Conservation (phyloP, 2,113 vertebrate genomes). For the Coptodon bakossiorum region DNA sequence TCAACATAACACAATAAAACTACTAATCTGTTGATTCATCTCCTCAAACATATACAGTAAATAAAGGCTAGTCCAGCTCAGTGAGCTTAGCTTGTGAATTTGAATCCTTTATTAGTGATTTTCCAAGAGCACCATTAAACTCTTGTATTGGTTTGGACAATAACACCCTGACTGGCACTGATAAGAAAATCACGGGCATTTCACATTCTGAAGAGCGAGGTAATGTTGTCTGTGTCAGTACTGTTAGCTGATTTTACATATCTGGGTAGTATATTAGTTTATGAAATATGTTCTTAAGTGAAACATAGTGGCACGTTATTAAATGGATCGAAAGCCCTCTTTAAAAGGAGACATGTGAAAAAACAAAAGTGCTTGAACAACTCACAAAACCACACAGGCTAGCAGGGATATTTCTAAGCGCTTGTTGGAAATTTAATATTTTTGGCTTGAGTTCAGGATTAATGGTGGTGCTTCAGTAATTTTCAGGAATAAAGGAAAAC, state of each 20-base stretch:
- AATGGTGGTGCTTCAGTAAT: neutral
- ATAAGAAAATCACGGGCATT: neutral
- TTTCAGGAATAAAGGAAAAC: neutral
- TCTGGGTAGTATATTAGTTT: neutral
- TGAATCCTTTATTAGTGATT: neutral
- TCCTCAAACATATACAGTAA: neutral
- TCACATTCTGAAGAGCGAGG: neutral
- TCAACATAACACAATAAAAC: neutral
- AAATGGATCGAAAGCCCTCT: neutral
- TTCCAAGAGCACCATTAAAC: neutral
- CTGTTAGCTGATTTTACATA: neutral
- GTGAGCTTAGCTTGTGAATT: neutral
- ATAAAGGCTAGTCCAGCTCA: neutral
- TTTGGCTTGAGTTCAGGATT: neutral
- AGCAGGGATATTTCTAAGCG: neutral
- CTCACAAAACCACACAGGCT: neutral
- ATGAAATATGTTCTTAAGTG: neutral
- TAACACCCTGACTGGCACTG: neutral
- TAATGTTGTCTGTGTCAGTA: neutral
- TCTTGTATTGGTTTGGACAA: neutral
- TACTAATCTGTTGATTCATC: neutral
- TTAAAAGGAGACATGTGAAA: neutral
- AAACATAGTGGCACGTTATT: neutral
- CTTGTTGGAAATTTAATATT: neutral
- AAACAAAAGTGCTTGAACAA: neutral